Evolutionary conservation across 2,113 vertebrate genomes (phyloP), one percentile per base, ranked within the genome.

Genomic region (Chlamydotis undulata): DNA sequence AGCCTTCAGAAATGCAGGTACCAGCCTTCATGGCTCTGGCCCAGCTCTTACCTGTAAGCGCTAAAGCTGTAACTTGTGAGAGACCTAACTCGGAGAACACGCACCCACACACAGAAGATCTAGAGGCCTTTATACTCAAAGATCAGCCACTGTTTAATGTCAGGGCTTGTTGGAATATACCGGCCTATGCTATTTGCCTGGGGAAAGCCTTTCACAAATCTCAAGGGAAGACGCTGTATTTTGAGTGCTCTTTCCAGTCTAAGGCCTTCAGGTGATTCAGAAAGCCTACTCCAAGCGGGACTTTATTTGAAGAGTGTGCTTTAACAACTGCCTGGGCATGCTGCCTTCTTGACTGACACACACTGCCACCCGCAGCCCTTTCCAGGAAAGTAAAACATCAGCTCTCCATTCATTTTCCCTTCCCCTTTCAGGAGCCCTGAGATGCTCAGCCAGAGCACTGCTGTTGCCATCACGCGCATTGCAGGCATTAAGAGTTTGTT

Each of bases 301-400:
- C 31, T 64, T 74, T 17, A 25, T 55, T 19, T 59, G n/a, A 85
- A 79, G 56, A 39, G 50, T 43, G 35, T 14, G 18, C 47, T 57
- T 71, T 41, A 71, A 53, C 29, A 82, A 14, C 61, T 55, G 12
- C 10, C 56, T 49, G 28, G 37, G 76, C 49, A 83, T 24, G 59
- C 59, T 86, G 76, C 57, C 43, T 70, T n/a, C 41, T 76, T 64
- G 26, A 57, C 24, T 71, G 83, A 60, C 59, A 65, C 35, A 74
- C 19, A 49, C 33, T 81, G 85, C 69, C 82, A 93, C 77, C 81
- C 77, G 23, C 76, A 91, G 87, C 50, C 64, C 68, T 81, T 74
- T 74, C 50, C 37, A 61, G 84, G 63, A 56, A 83, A 52, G 23
- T 41, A 47, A 83, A 91, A 57, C 22, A 65, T 2, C 22, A 21